A percentile compares a stretch with the other conserved stretches of the same genome.
These are phyloP conservation scores for Orthosia cruda DNA, from an alignment of 2,888 invertebrate genomes.

Conservation along the genomic window DNA sequence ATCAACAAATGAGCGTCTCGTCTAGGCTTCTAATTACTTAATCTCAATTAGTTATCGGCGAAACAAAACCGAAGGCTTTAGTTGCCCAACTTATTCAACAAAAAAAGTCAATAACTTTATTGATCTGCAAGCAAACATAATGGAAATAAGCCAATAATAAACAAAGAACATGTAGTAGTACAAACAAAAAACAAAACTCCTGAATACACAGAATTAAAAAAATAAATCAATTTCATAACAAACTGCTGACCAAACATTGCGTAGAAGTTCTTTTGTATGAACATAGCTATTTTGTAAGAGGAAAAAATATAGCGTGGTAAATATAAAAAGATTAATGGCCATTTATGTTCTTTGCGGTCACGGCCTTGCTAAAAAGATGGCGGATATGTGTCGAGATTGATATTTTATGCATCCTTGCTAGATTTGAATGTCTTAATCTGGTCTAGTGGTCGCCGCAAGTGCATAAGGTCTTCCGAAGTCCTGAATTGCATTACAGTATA, in stretches of 20 bases:
- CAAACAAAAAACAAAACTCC: slow-evolving; percentile 35
- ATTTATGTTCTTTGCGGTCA: slow-evolving; percentile 14
- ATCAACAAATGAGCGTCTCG: background rate
- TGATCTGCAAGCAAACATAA: slow-evolving; percentile 2
- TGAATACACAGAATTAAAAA: slow-evolving; percentile 12
- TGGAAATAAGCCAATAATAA: slow-evolving; percentile 5
- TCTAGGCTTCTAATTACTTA: slow-evolving; percentile 42
- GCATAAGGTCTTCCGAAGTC: too few species aligned
- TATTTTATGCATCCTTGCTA: background rate
- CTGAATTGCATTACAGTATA: too few species aligned
- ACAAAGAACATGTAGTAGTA: slow-evolving; percentile 17
- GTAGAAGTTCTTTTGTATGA: slow-evolving; percentile 20
- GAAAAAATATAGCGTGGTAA: slow-evolving; percentile 17
- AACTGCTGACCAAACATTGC: slow-evolving; percentile 40
- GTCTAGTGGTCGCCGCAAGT: too few species aligned
- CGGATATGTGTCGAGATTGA: slow-evolving; percentile 7
- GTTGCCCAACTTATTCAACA: slow-evolving; percentile 35
- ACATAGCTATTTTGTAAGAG: slow-evolving; percentile 35
- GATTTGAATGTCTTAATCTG: too few species aligned
- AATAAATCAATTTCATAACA: slow-evolving; percentile 34
- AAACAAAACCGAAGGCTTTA: slow-evolving; percentile 31
- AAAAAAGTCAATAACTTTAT: slow-evolving; percentile 22
- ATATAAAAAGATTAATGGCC: background rate
- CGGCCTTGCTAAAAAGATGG: background rate
- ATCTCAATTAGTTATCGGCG: slow-evolving; percentile 34